Conservation (phyloP, 2,888 invertebrate species). For the Girardia tigrina region DNA sequence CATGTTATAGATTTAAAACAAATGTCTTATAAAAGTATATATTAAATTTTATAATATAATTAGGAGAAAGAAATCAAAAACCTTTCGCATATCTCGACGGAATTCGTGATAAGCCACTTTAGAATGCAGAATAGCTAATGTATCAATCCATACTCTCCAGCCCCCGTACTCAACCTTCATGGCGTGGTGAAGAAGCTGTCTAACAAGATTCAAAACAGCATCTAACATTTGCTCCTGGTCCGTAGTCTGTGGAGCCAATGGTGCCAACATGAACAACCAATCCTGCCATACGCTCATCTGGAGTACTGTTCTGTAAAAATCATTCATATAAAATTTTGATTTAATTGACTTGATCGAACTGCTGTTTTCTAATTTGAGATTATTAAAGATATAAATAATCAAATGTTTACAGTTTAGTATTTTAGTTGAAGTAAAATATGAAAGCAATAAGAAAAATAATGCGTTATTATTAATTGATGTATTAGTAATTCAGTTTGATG, state of each 20-base stretch:
- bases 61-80: neutral
- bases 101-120: constrained; percentile 94
- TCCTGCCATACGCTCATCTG: constrained; percentile 99
- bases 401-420: no score
- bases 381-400: no score
- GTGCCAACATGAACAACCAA: constrained; percentile 86
- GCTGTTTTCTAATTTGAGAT: no score
- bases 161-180: constrained; percentile 98
- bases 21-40: neutral
- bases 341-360: no score
- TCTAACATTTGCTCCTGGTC: constrained; percentile 91
- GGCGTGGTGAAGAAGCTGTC: constrained; percentile 92
- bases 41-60: neutral
- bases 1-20: neutral
- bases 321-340: no score
- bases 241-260: constrained; percentile 82
- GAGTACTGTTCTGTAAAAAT: constrained; percentile 61
- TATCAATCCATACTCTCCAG: constrained; percentile 99
- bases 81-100: constrained; percentile 52
- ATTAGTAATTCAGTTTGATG: no score
- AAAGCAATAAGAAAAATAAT: no score
- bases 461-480: no score
- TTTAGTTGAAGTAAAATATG: no score
- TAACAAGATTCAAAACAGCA: constrained; percentile 90
- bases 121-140: constrained; percentile 67